Evolutionary conservation across 2,113 vertebrate species (phyloP), one percentile per base, ranked within the genome.

Genomic region (Oreochromis aureus): DNA sequence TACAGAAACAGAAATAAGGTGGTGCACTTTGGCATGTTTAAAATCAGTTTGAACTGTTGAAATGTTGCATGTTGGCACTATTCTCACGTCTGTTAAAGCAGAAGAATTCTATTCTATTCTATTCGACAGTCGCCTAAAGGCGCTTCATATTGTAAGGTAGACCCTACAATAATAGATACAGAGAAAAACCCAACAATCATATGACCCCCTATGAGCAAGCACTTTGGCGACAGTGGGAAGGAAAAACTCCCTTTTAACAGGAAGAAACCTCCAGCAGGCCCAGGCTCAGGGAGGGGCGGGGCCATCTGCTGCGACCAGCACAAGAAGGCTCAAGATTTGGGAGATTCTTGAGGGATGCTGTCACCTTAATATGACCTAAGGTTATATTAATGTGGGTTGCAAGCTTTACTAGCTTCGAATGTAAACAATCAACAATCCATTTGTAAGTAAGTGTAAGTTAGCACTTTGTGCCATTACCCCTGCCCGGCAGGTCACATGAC

Each of bases 111-210:
- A 18, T 32, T 5, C 3, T 16, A 18, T 32, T 61, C 15, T 27
- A 27, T 27, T 27, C 27, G 2, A 18, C 27, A 10, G 27, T 59
- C 3, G 5, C 13, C 0, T 32, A 5, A 10, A 18, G 15, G 5
- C 0, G 5, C 5, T 61, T 61, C 32, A 32, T 0, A 32, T 32
- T 0, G 27, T 59, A 18, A 59, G 7, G 15, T 59, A 0, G 3
- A 22, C 53, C n/a, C n/a, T 55, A 2, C 53, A 22, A 22, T n/a
- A n/a, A n/a, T n/a, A n/a, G n/a, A n/a, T n/a, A n/a, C n/a, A n/a
- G n/a, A n/a, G n/a, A n/a, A n/a, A n/a, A n/a, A n/a, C n/a, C n/a
- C n/a, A n/a, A n/a, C n/a, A n/a, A n/a, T n/a, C n/a, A n/a, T n/a
- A n/a, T n/a, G n/a, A n/a, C n/a, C n/a, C n/a, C n/a, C n/a, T n/a